Percentiles rank a stretch among this genome's conserved stretches.
Evolutionary conservation across 2,113 vertebrate species (phyloP).

Genomic region (Ariopsis seemanni): DNA sequence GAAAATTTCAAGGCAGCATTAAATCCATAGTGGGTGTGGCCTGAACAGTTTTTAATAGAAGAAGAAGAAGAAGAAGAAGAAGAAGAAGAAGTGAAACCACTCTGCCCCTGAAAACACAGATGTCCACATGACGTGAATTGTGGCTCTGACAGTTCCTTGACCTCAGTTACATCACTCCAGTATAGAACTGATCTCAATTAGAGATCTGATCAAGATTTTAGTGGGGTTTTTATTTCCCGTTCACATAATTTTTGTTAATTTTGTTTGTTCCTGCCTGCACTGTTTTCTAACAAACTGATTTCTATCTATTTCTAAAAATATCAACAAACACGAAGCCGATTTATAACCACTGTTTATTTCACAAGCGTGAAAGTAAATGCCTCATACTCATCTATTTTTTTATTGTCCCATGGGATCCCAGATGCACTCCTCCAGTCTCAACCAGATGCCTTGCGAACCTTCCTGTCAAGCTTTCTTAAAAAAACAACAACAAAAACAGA

Average conservation of each 20-base stretch:
- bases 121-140: background rate
- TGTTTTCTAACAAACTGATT: background rate
- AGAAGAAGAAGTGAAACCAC: background rate
- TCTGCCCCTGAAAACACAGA: background rate
- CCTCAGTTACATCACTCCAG: background rate
- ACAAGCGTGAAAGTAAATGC: background rate
- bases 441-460: background rate
- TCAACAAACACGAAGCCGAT: too few species aligned
- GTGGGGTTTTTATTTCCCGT: background rate
- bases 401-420: background rate
- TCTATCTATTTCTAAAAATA: too few species aligned
- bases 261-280: background rate
- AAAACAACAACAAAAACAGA: background rate
- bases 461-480: background rate
- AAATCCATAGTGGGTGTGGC: background rate
- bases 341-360: background rate
- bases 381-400: background rate
- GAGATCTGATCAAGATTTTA: background rate
- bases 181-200: background rate
- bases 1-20: background rate
- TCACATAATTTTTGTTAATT: background rate
- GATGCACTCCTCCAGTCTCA: background rate
- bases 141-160: background rate
- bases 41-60: background rate
- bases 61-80: background rate